phyloP scores from a whole-genome alignment of 2,888 invertebrate genomes.

The Rotaria magnacalcarata region DNA sequence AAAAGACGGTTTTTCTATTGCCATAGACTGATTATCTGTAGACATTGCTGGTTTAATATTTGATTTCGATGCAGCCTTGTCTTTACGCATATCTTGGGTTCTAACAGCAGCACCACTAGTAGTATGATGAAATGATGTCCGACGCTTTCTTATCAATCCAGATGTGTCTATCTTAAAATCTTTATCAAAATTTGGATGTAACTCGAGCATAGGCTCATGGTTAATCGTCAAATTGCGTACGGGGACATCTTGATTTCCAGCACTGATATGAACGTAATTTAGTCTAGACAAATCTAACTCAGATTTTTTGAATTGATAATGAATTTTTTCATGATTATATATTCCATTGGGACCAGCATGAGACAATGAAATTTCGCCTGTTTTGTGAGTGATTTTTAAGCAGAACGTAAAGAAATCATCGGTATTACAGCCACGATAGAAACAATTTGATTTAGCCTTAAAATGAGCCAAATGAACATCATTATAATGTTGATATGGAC shows the following conservation, averaged over 20 bases:
- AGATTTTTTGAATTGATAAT: background rate
- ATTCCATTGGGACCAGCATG: conserved; percentile 28
- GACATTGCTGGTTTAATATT: too few relatives aligned
- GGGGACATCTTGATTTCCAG: background rate
- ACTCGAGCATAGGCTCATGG: background rate
- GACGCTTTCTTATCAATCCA: background rate
- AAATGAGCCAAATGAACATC: background rate
- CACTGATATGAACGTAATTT: background rate
- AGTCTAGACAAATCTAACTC: background rate
- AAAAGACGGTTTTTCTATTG: too few relatives aligned
- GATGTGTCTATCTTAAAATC: background rate
- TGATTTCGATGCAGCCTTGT: too few relatives aligned
- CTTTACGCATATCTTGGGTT: too few relatives aligned
- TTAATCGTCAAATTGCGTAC: background rate
- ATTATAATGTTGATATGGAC: background rate
- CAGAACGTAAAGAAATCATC: conserved; percentile 24
- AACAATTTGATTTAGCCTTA: background rate
- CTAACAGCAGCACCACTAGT: too few relatives aligned
- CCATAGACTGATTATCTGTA: too few relatives aligned
- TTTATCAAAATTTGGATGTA: background rate
- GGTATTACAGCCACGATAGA: conserved; percentile 14
- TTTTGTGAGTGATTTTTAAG: background rate
- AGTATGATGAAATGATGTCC: too few relatives aligned
- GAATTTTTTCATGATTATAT: conserved; percentile 12
- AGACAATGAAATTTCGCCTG: background rate